These are phyloP conservation scores for Manacus vitellinus DNA, from an alignment of 2,113 vertebrate genomes.

Conservation along the genomic window DNA sequence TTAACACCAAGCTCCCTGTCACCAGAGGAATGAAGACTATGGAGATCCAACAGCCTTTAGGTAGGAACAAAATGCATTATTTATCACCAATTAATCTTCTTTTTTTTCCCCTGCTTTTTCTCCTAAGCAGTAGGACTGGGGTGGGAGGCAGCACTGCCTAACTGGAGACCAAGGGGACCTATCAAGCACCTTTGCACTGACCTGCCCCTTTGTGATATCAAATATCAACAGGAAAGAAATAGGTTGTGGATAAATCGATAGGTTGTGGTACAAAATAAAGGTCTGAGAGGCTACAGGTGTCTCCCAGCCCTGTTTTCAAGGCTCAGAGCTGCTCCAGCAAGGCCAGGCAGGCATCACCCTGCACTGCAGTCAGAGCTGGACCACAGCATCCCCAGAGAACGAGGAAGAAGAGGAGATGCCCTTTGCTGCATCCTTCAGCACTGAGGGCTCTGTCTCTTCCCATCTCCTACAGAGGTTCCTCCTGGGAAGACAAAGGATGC, in stretches of 20 bases:
- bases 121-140: not conserved
- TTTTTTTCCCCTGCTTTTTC: not conserved
- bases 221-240: not conserved
- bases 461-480: not conserved
- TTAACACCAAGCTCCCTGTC: conserved; percentile 40
- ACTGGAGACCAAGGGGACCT: not conserved
- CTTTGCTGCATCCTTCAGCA: not conserved
- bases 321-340: not conserved
- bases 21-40: conserved; percentile 25
- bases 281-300: fast-evolving
- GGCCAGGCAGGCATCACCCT: not conserved
- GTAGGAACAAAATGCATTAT: conserved; percentile 62
- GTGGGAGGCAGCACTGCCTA: not conserved
- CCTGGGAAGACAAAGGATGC: not conserved
- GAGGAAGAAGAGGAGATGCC: not conserved
- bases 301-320: not conserved
- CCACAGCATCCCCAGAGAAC: not conserved
- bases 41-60: conserved; percentile 30
- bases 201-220: not conserved
- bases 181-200: not conserved
- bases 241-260: not conserved
- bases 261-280: not conserved
- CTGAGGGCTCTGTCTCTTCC: not conserved
- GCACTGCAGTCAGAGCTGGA: not conserved
- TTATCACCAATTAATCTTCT: conserved; percentile 54